Conservation (phyloP, 2,113 vertebrate species). For the western clawed frog (Xenopus tropicalis) region DNA sequence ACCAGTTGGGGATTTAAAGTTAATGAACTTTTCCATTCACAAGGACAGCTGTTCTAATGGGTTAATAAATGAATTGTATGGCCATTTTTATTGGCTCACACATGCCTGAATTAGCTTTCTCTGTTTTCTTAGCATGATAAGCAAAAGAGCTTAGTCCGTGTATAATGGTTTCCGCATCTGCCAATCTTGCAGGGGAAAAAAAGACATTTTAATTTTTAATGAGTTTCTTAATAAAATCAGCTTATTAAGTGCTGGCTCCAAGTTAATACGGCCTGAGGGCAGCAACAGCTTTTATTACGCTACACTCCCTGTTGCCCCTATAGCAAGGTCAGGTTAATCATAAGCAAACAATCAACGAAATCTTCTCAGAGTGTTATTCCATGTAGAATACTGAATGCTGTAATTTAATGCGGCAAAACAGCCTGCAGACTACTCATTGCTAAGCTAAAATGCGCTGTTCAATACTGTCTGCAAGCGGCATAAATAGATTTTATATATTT, state of each 20-base stretch:
- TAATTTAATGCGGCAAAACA: constrained; percentile 8
- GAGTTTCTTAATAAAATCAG: constrained; percentile 39
- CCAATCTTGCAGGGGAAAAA: constrained; percentile 24
- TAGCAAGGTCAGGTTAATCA: constrained; percentile 40
- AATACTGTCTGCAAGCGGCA: too few relatives aligned
- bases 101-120: too few relatives aligned
- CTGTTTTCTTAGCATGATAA: not conserved
- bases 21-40: too few relatives aligned
- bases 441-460: too few relatives aligned
- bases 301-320: constrained; percentile 22
- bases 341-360: constrained; percentile 27
- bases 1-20: too few relatives aligned
- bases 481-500: too few relatives aligned
- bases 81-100: too few relatives aligned
- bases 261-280: constrained; percentile 30
- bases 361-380: constrained; percentile 26
- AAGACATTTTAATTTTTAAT: constrained; percentile 33
- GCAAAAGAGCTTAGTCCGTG: not conserved
- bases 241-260: constrained; percentile 37
- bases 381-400: constrained; percentile 1
- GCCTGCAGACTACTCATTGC: too few relatives aligned
- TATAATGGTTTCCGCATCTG: constrained; percentile 11
- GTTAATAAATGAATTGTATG: too few relatives aligned
- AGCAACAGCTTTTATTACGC: constrained; percentile 31
- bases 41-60: too few relatives aligned